These are phyloP conservation scores for Motacilla alba DNA, from an alignment of 2,113 vertebrate genomes.

Conservation along the genomic window DNA sequence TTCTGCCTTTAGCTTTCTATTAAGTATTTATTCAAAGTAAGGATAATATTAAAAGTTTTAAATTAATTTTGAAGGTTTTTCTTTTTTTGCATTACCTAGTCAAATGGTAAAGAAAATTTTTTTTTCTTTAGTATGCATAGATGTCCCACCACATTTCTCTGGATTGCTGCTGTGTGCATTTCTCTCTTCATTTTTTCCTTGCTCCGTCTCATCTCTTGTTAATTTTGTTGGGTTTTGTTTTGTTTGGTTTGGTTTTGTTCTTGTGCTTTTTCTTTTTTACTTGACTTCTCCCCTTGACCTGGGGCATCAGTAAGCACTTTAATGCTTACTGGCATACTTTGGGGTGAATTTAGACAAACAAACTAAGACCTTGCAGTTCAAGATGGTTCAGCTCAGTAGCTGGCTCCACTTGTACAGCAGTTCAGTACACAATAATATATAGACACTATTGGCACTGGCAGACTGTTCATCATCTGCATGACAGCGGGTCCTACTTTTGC, in stretches of 20 bases:
- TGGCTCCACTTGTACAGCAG: background rate
- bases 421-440: background rate
- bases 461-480: conserved; percentile 21
- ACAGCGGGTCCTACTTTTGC: background rate
- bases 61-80: background rate
- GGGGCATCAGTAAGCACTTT: background rate
- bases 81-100: background rate
- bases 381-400: background rate
- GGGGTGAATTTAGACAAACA: background rate
- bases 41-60: background rate
- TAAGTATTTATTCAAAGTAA: background rate
- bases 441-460: background rate
- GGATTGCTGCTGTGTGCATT: background rate
- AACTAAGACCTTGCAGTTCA: background rate
- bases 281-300: background rate
- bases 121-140: background rate
- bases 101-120: background rate
- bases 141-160: background rate
- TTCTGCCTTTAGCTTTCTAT: background rate
- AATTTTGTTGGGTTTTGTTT: background rate
- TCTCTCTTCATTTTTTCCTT: background rate
- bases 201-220: background rate
- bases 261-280: background rate
- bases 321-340: background rate
- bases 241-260: background rate